phyloP scores from a whole-genome alignment of 2,797 vertebrate genomes.

The Acipenser ruthenus region DNA sequence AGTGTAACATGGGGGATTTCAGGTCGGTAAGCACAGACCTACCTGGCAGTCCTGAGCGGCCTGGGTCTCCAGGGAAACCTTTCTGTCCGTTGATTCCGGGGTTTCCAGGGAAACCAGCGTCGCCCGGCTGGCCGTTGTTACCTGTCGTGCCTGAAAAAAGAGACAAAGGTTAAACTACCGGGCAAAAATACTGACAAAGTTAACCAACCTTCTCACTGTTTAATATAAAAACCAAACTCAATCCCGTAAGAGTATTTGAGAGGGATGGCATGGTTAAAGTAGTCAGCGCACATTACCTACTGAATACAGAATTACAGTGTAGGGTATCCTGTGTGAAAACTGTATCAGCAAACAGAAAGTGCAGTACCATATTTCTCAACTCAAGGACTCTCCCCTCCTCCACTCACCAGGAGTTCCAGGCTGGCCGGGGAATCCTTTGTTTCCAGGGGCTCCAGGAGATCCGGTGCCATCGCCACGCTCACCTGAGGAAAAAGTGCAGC shows the following conservation, averaged over 20 bases:
- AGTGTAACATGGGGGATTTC: too few relatives aligned
- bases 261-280: too few relatives aligned
- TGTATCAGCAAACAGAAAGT: too few relatives aligned
- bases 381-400: too few relatives aligned
- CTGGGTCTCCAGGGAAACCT: slow-evolving; percentile 68
- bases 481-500: slow-evolving; percentile 41
- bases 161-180: too few relatives aligned
- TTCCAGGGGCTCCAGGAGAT: slow-evolving; percentile 59
- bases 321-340: neutral
- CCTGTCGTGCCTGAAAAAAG: slow-evolving; percentile 57
- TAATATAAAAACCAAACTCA: too few relatives aligned
- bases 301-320: neutral
- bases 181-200: too few relatives aligned
- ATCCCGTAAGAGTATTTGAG: too few relatives aligned
- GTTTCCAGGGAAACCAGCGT: slow-evolving; percentile 63
- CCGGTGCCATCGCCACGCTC: slow-evolving; percentile 59
- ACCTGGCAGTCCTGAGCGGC: slow-evolving; percentile 72
- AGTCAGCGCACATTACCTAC: neutral
- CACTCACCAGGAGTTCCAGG: slow-evolving; percentile 67
- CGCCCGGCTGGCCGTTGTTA: slow-evolving; percentile 61
- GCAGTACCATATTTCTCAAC: too few relatives aligned
- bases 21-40: slow-evolving; percentile 17
- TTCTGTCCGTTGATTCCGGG: slow-evolving; percentile 63
- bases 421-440: slow-evolving; percentile 68
- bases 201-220: too few relatives aligned